A percentile compares a stretch with the other conserved stretches of the same genome.
These are phyloP conservation scores for Eidolon helvum DNA, from an alignment of 2,113 vertebrate genomes.

Conservation along the genomic window DNA sequence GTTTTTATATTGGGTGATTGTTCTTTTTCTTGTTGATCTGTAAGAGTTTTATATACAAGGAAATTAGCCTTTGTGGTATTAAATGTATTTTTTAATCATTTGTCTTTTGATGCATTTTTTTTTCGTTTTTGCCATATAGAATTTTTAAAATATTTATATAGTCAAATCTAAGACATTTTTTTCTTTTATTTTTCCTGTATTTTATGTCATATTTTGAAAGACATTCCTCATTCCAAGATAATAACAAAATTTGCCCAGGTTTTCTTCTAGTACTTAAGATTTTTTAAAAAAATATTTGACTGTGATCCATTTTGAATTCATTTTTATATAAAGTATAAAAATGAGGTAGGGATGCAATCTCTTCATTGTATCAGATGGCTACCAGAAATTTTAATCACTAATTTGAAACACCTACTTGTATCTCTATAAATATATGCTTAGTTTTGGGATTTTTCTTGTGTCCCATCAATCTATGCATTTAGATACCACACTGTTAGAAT, in stretches of 20 bases:
- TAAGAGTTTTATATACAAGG: neutral
- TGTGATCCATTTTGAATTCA: neutral
- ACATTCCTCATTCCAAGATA: neutral
- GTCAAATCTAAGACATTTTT: neutral
- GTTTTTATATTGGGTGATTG: neutral
- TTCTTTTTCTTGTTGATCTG: neutral
- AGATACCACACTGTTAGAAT: neutral
- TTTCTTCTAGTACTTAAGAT: neutral
- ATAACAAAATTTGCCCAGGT: neutral
- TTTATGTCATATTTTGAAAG: slow-evolving; percentile 6
- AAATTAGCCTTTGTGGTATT: neutral
- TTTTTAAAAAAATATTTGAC: neutral
- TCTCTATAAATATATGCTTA: too few species aligned
- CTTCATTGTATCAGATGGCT: neutral
- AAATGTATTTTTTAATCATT: neutral
- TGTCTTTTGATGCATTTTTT: neutral
- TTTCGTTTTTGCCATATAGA: neutral
- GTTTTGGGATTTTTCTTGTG: too few species aligned
- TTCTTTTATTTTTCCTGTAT: neutral
- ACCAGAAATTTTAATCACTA: too few species aligned
- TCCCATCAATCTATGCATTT: too few species aligned
- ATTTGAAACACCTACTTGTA: too few species aligned
- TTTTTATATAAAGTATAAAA: neutral
- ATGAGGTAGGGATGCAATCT: neutral
- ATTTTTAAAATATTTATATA: neutral